Base-by-base conservation (phyloP, 2,113 vertebrate species). In the Pedionomus torquatus region DNA sequence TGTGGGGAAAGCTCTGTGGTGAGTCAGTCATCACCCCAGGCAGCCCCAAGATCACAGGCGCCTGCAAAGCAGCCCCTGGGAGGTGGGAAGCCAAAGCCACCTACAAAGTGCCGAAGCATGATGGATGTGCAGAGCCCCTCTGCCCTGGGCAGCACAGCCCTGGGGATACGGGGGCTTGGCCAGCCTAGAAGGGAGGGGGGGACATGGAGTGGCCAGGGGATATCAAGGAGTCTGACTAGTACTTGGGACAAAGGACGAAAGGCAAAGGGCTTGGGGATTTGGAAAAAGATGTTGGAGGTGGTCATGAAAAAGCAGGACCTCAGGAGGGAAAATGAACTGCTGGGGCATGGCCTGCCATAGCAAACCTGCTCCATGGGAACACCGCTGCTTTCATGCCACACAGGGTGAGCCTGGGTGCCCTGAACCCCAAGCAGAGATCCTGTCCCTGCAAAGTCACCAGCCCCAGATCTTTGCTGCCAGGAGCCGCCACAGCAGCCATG, bases 401-500 rank as follows among this genome's bases (percentile, higher is more conserved):
- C 5, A 48, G 57, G 28, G 48, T 58, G 43, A 88, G 16, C 20
- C 43, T 30, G 14, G 16, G 25, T 79, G 19, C 9, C 30, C 49
- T 51, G 66, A 83, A 21, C 6, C 30, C 44, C 41, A 55, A 9
- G 61, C 2, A 71, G 31, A 76, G 35, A 55, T 43, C 21, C 30
- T 15, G 2, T 4, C 33, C n/a, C 16, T 51, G 28, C 4, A 4
- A 46, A 7, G 25, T 48, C 49, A 69, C 16, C 74, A 66, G 70
- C n/a, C 39, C 17, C 48, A 17, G 35, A 24, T 65, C 71, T 52
- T 48, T 77, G 44, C 44, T 83, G 39, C 9, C 0, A 0, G 49
- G 31, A 74, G 54, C 19, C 37, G 17, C 39, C 10, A 28, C 1
- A 1, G 37, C 16, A 21, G 83, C 11, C 1, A 0, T 0, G 0